Evolutionary conservation across 2,797 vertebrate species (phyloP).

Genomic region (Borostomias antarcticus): DNA sequence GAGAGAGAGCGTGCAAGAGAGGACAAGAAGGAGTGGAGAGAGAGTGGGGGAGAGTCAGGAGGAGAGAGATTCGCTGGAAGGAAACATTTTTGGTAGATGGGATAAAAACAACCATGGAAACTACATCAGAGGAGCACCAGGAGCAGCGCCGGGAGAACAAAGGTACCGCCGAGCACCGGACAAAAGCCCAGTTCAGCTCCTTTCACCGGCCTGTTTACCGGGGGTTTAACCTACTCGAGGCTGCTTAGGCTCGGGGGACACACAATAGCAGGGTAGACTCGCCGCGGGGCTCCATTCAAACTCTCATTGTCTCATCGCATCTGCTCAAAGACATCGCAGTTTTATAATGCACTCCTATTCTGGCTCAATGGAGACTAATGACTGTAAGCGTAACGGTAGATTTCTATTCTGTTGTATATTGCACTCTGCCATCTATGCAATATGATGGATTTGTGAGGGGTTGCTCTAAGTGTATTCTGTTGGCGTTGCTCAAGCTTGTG

Average conservation of each 20-base stretch:
- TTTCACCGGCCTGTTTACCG: slow-evolving; percentile 68
- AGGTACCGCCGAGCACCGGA: slow-evolving; percentile 82
- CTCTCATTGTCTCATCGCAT: not conserved
- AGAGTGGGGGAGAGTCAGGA: not conserved
- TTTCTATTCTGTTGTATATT: slow-evolving; percentile 16
- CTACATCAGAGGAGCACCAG: slow-evolving; percentile 87
- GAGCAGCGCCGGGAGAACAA: slow-evolving; percentile 91
- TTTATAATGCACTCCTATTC: slow-evolving; percentile 14
- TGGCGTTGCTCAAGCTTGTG: slow-evolving; percentile 16
- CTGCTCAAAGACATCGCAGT: not conserved
- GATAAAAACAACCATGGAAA: slow-evolving; percentile 95
- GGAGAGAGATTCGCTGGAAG: slow-evolving; percentile 63
- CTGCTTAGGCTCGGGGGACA: slow-evolving; percentile 46
- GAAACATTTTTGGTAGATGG: slow-evolving; percentile 89
- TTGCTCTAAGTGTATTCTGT: slow-evolving; percentile 4
- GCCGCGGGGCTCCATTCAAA: slow-evolving; percentile 5
- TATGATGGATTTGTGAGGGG: slow-evolving; percentile 3
- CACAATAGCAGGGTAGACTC: slow-evolving; percentile 39
- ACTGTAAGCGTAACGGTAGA: not conserved
- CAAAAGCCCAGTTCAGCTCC: slow-evolving; percentile 83
- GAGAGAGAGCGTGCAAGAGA: slow-evolving; percentile 30
- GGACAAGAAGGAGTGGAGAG: not conserved
- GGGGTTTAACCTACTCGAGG: slow-evolving; percentile 56
- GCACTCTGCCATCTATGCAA: not conserved
- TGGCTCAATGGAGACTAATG: slow-evolving; percentile 8